Evolutionary conservation across 2,797 vertebrate genomes (phyloP).

Genomic region (Chromis chromis): DNA sequence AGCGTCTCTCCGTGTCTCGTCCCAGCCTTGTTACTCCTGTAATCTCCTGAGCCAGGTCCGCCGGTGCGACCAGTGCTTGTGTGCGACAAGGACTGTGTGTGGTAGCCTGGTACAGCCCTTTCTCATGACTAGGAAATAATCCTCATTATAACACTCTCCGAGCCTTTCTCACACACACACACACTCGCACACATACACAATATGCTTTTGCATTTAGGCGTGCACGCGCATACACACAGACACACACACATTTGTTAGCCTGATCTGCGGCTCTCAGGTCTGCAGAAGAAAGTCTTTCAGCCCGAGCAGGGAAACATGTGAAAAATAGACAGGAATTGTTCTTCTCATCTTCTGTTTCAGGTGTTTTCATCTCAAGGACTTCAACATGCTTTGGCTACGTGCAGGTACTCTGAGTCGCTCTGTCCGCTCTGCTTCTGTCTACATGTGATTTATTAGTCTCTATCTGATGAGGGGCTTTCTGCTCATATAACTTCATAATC

Average conservation of each 20-base stretch:
- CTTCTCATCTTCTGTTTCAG: slow-evolving; percentile 80
- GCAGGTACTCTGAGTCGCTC: slow-evolving; percentile 82
- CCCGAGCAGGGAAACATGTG: slow-evolving; percentile 74
- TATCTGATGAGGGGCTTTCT: slow-evolving; percentile 35
- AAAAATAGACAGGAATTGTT: slow-evolving; percentile 76
- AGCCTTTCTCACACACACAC: slow-evolving; percentile 64
- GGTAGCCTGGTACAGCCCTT: slow-evolving; percentile 89
- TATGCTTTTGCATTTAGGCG: slow-evolving; percentile 50
- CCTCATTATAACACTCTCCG: slow-evolving; percentile 81
- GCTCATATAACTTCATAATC: slow-evolving; percentile 14
- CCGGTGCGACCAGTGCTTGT: slow-evolving; percentile 82
- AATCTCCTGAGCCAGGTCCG: slow-evolving; percentile 83
- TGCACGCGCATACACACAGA: slow-evolving; percentile 41
- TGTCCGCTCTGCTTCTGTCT: slow-evolving; percentile 61
- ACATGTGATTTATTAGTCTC: slow-evolving; percentile 50
- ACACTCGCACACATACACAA: slow-evolving; percentile 56
- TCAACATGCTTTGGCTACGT: slow-evolving; percentile 88
- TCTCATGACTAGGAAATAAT: slow-evolving; percentile 89
- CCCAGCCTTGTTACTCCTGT: slow-evolving; percentile 72
- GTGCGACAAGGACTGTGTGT: slow-evolving; percentile 85
- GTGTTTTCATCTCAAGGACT: slow-evolving; percentile 78
- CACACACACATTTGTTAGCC: slow-evolving; percentile 55
- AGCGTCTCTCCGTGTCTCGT: slow-evolving; percentile 42
- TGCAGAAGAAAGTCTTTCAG: slow-evolving; percentile 63
- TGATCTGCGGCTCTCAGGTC: slow-evolving; percentile 61